phyloP scores from a whole-genome alignment of 2,797 vertebrate species.

The Channa striata region DNA sequence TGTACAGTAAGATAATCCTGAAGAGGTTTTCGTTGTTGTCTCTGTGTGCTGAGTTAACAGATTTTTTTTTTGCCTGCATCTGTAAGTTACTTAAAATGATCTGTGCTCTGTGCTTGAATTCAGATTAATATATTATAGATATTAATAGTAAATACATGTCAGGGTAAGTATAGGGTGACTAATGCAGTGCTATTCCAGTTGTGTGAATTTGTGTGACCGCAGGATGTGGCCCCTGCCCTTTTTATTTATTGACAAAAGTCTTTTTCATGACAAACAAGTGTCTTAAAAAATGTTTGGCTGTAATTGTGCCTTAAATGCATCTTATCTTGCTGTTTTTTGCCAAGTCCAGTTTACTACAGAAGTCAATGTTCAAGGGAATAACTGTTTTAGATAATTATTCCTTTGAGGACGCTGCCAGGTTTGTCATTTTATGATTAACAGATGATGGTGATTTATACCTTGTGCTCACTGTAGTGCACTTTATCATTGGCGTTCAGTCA shows the following conservation, averaged over 20 bases:
- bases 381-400: constrained; percentile 40
- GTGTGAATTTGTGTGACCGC: constrained; percentile 28
- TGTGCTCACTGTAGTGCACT: constrained; percentile 7
- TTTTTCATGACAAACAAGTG: background rate
- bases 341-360: constrained; percentile 32
- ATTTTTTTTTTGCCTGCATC: background rate
- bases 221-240: constrained; percentile 26
- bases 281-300: background rate
- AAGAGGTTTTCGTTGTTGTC: background rate
- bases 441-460: constrained; percentile 23
- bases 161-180: constrained; percentile 6
- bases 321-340: constrained; percentile 36
- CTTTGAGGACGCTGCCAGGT: constrained; percentile 31
- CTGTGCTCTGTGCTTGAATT: constrained; percentile 13
- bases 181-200: constrained; percentile 6
- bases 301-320: background rate
- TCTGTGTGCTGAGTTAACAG: background rate
- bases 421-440: constrained; percentile 12
- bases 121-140: background rate
- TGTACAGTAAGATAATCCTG: background rate
- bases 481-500: constrained; percentile 33
- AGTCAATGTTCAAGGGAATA: constrained; percentile 58
- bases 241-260: constrained; percentile 12
- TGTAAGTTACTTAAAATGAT: background rate
- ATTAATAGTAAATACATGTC: background rate